These are phyloP conservation scores for Cheirogaleus major DNA, from an alignment of 2,797 vertebrate genomes.

Conservation along the genomic window DNA sequence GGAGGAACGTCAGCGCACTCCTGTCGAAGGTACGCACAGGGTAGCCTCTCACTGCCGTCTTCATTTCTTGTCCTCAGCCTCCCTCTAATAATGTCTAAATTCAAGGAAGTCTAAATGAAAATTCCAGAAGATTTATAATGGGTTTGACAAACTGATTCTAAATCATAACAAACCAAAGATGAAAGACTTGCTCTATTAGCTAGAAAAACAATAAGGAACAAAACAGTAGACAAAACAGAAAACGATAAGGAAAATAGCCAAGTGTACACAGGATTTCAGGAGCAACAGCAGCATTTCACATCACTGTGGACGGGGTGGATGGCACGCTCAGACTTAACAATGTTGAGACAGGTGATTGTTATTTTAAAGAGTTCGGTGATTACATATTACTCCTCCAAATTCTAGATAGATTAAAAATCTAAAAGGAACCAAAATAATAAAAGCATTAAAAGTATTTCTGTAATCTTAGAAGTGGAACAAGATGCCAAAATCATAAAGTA, in stretches of 20 bases:
- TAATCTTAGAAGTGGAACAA: background rate
- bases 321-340: accelerated
- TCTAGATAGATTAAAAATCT: background rate
- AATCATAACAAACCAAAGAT: background rate
- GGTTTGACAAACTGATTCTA: background rate
- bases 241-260: background rate
- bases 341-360: background rate
- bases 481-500: background rate
- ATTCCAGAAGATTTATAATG: background rate
- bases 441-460: background rate
- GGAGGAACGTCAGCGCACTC: accelerated
- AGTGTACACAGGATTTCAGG: background rate
- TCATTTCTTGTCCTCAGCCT: background rate
- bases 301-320: background rate
- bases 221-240: background rate
- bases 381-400: background rate
- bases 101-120: background rate
- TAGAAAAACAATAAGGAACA: background rate
- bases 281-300: background rate
- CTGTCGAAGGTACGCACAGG: accelerated
- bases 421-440: conserved; percentile 2
- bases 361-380: background rate
- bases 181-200: background rate
- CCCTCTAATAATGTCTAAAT: background rate
- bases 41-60: accelerated